Evolutionary conservation across 2,113 vertebrate genomes (phyloP).

Genomic region (Leucopsar rothschildi): DNA sequence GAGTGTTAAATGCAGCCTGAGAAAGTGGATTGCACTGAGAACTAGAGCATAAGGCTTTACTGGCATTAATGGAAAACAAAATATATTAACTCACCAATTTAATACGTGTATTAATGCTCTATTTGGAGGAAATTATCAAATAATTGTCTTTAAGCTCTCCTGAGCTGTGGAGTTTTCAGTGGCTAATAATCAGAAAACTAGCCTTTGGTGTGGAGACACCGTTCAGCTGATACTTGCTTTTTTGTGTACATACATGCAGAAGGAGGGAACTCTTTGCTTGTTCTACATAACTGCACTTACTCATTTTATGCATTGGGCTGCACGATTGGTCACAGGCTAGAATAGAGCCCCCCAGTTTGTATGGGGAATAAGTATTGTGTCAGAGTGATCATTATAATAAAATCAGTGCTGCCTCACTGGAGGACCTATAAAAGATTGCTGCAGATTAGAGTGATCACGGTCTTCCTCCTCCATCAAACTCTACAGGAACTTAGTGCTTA

Average conservation of each 20-base stretch:
- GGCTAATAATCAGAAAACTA: background rate
- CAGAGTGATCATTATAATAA: background rate
- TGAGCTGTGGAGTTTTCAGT: background rate
- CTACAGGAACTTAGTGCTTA: fast-evolving
- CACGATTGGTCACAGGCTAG: background rate
- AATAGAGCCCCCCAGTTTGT: background rate
- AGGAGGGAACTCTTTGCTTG: background rate
- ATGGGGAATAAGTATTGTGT: background rate
- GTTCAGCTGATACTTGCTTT: background rate
- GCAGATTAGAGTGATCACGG: background rate
- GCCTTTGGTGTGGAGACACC: background rate
- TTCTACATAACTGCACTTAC: background rate
- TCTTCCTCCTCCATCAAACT: background rate
- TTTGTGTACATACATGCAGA: fast-evolving
- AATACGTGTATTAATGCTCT: background rate
- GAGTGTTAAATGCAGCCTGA: background rate
- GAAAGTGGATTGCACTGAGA: background rate
- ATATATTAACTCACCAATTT: background rate
- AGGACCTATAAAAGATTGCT: background rate
- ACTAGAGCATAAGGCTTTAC: background rate
- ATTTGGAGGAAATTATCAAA: background rate
- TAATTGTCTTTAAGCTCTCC: background rate
- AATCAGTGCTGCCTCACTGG: background rate
- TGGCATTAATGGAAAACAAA: background rate
- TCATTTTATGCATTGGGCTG: background rate